Evolutionary conservation across 37 sponge, comb jelly and placozoan genomes (phyloP), one percentile per base, ranked within the genome.

Genomic region (Oscarella lobularis): DNA sequence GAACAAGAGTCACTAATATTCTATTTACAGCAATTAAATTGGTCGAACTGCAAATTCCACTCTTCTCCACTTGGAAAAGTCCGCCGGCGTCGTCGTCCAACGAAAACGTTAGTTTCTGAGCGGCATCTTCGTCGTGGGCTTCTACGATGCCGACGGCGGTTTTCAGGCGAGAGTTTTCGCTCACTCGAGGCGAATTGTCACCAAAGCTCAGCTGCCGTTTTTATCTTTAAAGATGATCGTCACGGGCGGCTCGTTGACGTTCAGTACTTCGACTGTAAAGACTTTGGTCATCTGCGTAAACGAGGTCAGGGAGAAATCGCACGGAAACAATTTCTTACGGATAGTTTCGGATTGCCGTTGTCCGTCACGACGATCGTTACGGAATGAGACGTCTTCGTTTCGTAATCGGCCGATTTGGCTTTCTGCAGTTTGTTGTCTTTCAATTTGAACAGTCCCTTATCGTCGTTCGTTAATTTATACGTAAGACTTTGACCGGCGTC

Each of bases 281-380:
- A 4, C 29, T 20, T 68, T 68, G 31, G n/a, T n/a, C 4, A 68
- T 68, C 71, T 68, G 71, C 29, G 60, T 48, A 48, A 48, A 48
- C 60, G 60, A 48, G 60, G 9, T 48, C 20, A 48, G 20, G 60
- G 9, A 48, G 20, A 9, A 48, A 20, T 48, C 6, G 33, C 6
- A 68, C 33, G 71, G 29, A 68, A 5, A 5, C 31, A 4, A 4
- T 34, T n/a, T n/a, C n/a, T 68, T 68, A 68, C 71, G 33, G 71
- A 68, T 4, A 68, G 6, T 4, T 31, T 31, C n/a, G 71, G 29
- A 4, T 14, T 68, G 6, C 71, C 71, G 31, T 68, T 68, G 71
- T 68, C 71, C 4, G 71, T 68, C n/a, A 68, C 71, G 5, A 32
- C 31, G n/a, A 68, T 20, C n/a, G 71, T 68, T 34, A 68, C 71